Evolutionary conservation across 2,888 invertebrate species (phyloP), one percentile per base, ranked within the genome.

Genomic region (Leucophenga montana): DNA sequence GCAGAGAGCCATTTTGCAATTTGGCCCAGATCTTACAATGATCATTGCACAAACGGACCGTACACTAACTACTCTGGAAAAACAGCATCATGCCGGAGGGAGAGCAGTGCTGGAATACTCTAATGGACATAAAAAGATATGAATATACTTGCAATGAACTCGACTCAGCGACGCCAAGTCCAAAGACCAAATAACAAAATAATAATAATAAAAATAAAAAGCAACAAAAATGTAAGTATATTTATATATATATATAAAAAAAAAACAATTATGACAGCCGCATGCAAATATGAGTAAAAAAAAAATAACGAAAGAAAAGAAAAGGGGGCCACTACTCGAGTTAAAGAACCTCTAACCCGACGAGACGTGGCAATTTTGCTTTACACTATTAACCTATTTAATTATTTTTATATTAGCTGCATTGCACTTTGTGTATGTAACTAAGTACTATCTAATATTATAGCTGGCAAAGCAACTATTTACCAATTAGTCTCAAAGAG

Each of bases 1-100:
- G 39, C n/a, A 39, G 11, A 33, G 3, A 39, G 11, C 33, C 27
- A 22, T 57, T 57, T 22, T 57, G 57, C 57, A 57, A 57, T 57
- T 71, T 73, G 78, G 74, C 78, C 78, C 76, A 79, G 78, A 79
- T 79, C 78, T 78, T 77, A 79, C 80, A 78, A 73, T 76, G 72
- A 77, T 78, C 77, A 76, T 73, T 76, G 62, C 66, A 64, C 66
- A 68, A 31, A 44, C 44, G 67, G 39, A 66, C 59, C 62, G 67
- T 66, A 66, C 66, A 53, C 18, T 16, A 44, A 39, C 39, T 39
- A 11, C 39, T 39, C 4, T 11, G 8, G 39, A 39, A 11, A 27
- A 2, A 27, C 4, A 27, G 27, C 27, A 27, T 27, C 27, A 4
- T 27, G 27, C 27, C 39, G 39, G 39, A 39, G 39, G 39, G 39